Conservation (phyloP, 2,888 invertebrate genomes). For the Eudemis profundana region DNA sequence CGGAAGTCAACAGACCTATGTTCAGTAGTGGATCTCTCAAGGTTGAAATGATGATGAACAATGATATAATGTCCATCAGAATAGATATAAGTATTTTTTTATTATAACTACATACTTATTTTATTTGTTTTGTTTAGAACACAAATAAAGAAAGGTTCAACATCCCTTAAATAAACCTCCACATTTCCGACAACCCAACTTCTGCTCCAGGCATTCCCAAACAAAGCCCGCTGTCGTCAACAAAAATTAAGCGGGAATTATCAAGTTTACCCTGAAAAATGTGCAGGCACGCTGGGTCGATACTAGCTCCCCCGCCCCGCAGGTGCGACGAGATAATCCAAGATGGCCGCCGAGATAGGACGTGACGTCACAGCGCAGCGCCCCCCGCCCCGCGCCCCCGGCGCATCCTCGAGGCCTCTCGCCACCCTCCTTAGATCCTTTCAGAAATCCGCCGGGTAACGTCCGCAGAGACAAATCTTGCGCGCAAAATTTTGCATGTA, state of each 20-base stretch:
- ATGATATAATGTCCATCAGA: too few species aligned
- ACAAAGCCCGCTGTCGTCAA: constrained; percentile 36
- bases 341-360: constrained; percentile 86
- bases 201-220: constrained; percentile 2
- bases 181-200: constrained; percentile 8
- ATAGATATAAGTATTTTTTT: background rate
- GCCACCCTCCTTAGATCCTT: constrained; percentile 85
- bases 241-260: constrained; percentile 56
- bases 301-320: constrained; percentile 76
- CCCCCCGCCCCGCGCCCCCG: constrained; percentile 63
- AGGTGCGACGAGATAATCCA: constrained; percentile 86
- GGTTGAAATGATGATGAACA: too few species aligned
- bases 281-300: constrained; percentile 78
- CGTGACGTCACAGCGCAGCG: constrained; percentile 83
- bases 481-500: background rate
- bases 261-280: constrained; percentile 77
- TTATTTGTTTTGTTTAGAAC: too few species aligned
- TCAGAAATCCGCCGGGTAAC: constrained; percentile 76
- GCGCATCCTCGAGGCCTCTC: constrained; percentile 81
- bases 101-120: background rate
- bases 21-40: too few species aligned
- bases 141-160: background rate
- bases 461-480: constrained; percentile 56
- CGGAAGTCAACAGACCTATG: too few species aligned
- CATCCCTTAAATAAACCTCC: constrained; percentile 7